Evolutionary conservation across 2,113 vertebrate genomes (phyloP).

Genomic region (Phyllostomus hastatus): DNA sequence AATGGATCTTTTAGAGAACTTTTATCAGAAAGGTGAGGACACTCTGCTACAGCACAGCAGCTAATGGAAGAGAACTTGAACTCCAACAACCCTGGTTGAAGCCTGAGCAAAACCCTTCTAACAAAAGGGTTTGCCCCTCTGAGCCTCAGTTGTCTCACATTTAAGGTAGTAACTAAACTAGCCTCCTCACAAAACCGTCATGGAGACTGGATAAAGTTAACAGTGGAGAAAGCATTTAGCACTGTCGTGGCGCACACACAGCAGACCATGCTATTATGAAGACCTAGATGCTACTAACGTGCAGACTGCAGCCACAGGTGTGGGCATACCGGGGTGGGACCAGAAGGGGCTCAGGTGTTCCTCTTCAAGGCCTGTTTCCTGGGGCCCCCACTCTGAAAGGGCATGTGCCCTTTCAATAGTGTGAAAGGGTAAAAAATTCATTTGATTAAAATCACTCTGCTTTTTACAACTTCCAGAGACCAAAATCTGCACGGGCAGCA

Average conservation of each 20-base stretch:
- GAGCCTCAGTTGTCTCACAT: neutral
- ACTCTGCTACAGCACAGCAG: fast-evolving
- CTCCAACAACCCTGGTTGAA: neutral
- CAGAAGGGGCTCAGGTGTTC: neutral
- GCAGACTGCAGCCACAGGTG: neutral
- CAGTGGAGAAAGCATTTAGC: neutral
- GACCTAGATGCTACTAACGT: neutral
- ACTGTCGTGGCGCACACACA: neutral
- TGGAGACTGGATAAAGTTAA: neutral
- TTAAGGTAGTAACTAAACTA: neutral
- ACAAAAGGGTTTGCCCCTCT: neutral
- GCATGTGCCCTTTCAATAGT: neutral
- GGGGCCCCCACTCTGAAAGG: neutral
- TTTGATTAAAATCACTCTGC: slow-evolving; percentile 75
- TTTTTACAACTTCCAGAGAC: slow-evolving; percentile 77
- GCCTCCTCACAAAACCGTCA: neutral
- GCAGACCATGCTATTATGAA: neutral
- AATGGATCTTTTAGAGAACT: neutral
- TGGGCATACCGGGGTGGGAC: neutral
- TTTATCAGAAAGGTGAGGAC: neutral
- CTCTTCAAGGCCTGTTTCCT: neutral
- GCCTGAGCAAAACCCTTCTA: neutral
- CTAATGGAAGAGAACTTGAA: neutral
- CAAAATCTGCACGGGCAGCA: slow-evolving; percentile 78
- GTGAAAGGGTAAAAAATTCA: slow-evolving; percentile 55